Conservation (phyloP, 1,140 invertebrate genomes). For the Sycophaga agraensis region DNA sequence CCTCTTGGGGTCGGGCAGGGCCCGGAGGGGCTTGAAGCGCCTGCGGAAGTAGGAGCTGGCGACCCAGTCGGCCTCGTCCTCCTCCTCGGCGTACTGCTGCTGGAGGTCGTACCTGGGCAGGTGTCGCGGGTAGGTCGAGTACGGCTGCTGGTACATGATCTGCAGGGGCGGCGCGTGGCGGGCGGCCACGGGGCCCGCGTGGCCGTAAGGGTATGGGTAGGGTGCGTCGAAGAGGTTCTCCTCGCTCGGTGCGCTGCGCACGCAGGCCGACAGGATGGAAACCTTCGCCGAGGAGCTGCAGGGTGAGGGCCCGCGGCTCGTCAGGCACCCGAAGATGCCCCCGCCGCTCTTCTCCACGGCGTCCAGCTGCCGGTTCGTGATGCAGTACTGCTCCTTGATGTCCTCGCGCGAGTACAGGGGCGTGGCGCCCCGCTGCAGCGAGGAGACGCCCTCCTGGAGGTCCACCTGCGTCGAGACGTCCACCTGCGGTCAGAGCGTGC, state of each 20-base stretch:
- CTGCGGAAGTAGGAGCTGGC: constrained; percentile 76
- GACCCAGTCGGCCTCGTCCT: constrained; percentile 59
- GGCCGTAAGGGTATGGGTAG: constrained; percentile 58
- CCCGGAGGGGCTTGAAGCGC: constrained; percentile 71
- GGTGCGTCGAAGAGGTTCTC: constrained; percentile 81
- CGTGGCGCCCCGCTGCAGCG: constrained; percentile 55
- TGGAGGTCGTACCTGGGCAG: constrained; percentile 60
- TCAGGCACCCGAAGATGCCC: constrained; percentile 82
- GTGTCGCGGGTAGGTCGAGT: constrained; percentile 51
- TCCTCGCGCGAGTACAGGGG: constrained; percentile 88
- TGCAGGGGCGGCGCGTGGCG: constrained; percentile 52
- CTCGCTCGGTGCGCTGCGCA: constrained; percentile 79
- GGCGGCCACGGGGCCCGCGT: background rate
- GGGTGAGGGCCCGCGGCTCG: constrained; percentile 57
- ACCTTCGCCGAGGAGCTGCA: constrained; percentile 63
- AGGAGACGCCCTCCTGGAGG: constrained; percentile 44
- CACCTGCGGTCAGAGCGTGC: constrained; percentile 39
- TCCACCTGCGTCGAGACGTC: constrained; percentile 59
- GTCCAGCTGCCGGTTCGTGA: constrained; percentile 84
- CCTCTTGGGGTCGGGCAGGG: constrained; percentile 69
- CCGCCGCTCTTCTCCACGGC: constrained; percentile 76
- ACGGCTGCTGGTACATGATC: constrained; percentile 52
- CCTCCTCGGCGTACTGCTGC: constrained; percentile 16
- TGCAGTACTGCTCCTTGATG: constrained; percentile 88
- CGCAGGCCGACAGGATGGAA: constrained; percentile 81